These are phyloP conservation scores for Parasteatoda tepidariorum DNA, from an alignment of 1,140 invertebrate species.

Conservation along the genomic window DNA sequence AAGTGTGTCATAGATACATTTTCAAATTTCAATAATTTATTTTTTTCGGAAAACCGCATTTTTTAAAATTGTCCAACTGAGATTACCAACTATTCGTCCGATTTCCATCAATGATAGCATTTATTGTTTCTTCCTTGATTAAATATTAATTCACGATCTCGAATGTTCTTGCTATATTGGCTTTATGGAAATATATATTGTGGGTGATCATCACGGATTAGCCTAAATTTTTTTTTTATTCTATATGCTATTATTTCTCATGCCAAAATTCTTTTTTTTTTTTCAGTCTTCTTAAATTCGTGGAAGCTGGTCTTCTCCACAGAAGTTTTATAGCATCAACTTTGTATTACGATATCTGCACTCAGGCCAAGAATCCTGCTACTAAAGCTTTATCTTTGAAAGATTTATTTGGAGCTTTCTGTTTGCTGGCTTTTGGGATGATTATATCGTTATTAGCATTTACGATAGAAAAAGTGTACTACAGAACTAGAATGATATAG, in stretches of 20 bases:
- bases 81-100: not conserved
- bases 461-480: not conserved
- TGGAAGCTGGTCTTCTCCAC: not conserved
- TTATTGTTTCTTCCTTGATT: not conserved
- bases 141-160: not conserved
- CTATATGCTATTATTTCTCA: not conserved
- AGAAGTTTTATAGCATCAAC: not conserved
- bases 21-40: too few species aligned
- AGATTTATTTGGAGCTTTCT: not conserved
- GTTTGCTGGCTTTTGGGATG: not conserved
- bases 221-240: not conserved
- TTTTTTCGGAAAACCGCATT: too few species aligned
- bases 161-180: not conserved
- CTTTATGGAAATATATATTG: not conserved
- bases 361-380: not conserved
- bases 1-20: too few species aligned
- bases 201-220: too few species aligned
- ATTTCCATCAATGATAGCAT: not conserved
- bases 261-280: not conserved
- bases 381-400: not conserved
- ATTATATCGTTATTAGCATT: not conserved
- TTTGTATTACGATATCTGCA: constrained; percentile 9
- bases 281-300: not conserved
- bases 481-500: not conserved
- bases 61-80: too few species aligned